These are phyloP conservation scores for Caenorhabditis imperialis DNA, from an alignment of 2,888 invertebrate genomes.

Conservation along the genomic window DNA sequence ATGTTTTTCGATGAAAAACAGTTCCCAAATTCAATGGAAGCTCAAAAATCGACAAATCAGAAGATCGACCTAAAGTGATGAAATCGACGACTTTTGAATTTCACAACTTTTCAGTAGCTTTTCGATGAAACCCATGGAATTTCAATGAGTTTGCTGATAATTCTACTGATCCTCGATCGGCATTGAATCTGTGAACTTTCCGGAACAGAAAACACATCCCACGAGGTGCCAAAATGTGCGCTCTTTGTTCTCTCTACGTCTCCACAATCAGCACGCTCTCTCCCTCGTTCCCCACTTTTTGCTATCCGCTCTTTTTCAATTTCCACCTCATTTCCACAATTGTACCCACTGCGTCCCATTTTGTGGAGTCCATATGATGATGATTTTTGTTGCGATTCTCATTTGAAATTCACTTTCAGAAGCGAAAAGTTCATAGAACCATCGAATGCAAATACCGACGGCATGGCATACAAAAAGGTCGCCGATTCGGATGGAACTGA, in stretches of 20 bases:
- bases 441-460: constrained; percentile 18
- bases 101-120: too few species aligned
- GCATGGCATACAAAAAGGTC: constrained; percentile 19
- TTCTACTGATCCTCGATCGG: too few species aligned
- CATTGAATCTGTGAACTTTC: too few species aligned
- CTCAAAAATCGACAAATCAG: too few species aligned
- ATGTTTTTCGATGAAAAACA: too few species aligned
- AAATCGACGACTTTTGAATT: too few species aligned
- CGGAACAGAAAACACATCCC: background rate
- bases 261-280: constrained; percentile 4
- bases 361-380: constrained; percentile 20
- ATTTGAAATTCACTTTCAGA: background rate
- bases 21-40: too few species aligned
- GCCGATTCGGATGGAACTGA: constrained; percentile 3
- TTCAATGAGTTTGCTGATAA: too few species aligned
- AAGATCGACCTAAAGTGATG: too few species aligned
- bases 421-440: constrained; percentile 25
- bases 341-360: too few species aligned
- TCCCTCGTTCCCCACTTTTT: background rate
- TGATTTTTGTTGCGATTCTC: constrained; percentile 40
- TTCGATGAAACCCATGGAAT: too few species aligned
- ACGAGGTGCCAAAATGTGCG: constrained; percentile 4
- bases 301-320: constrained; percentile 3
- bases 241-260: constrained; percentile 5
- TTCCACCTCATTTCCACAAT: background rate